Percentiles rank a stretch among this genome's conserved stretches.
These are phyloP conservation scores for Eupithecia abbreviata DNA, from an alignment of 2,888 invertebrate genomes.

Conservation along the genomic window DNA sequence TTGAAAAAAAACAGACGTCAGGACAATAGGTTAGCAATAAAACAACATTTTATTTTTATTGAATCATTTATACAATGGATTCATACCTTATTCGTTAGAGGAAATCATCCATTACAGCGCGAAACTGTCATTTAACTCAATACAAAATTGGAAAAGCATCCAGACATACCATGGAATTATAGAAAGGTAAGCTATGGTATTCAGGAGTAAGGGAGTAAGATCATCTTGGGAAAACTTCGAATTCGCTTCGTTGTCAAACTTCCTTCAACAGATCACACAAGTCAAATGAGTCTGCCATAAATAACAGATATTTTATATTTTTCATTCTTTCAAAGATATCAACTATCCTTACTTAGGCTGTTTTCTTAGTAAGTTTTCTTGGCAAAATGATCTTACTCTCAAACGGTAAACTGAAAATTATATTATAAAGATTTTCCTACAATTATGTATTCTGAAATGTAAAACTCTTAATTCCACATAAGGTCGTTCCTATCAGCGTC, in stretches of 20 bases:
- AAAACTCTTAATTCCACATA: slow-evolving; percentile 42
- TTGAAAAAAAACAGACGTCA: not conserved
- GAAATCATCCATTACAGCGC: slow-evolving; percentile 66
- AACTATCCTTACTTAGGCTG: not conserved
- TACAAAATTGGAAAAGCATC: slow-evolving; percentile 70
- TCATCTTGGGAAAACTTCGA: slow-evolving; percentile 2
- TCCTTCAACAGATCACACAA: not conserved
- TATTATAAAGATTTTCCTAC: slow-evolving; percentile 36
- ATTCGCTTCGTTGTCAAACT: not conserved
- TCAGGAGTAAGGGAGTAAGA: slow-evolving; percentile 34
- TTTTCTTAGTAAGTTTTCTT: not conserved
- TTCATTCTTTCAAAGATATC: not conserved
- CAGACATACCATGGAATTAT: slow-evolving; percentile 64
- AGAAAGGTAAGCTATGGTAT: slow-evolving; percentile 57
- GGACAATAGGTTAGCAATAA: slow-evolving; percentile 53
- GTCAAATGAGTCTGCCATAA: not conserved
- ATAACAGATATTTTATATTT: not conserved
- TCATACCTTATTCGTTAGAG: slow-evolving; percentile 71
- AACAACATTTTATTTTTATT: slow-evolving; percentile 73
- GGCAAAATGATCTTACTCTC: slow-evolving; percentile 31
- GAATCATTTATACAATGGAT: slow-evolving; percentile 76
- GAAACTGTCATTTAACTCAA: slow-evolving; percentile 69
- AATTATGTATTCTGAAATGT: slow-evolving; percentile 36
- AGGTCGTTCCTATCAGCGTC: slow-evolving; percentile 40
- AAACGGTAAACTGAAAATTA: slow-evolving; percentile 28